Evolutionary conservation across 2,888 invertebrate species (phyloP).

Genomic region (Melinopterus prodromus): DNA sequence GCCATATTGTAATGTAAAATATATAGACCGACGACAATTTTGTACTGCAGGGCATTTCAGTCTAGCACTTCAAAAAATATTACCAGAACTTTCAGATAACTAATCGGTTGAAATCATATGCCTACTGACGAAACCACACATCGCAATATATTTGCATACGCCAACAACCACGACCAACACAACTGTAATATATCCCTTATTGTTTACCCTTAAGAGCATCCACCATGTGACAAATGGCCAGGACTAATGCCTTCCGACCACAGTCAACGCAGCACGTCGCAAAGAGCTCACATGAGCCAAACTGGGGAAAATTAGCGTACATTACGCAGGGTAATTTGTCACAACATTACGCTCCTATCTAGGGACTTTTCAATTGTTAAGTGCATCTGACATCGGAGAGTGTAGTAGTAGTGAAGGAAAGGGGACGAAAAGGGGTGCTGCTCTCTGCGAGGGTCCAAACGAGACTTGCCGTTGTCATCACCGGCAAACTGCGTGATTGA

Average conservation of each 20-base stretch:
- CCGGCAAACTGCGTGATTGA: constrained; percentile 17
- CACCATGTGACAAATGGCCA: not conserved
- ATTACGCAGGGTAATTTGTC: constrained; percentile 21
- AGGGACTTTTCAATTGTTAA: constrained; percentile 36
- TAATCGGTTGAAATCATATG: no score
- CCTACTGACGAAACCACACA: no score
- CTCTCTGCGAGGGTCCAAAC: not conserved
- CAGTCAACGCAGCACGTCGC: not conserved
- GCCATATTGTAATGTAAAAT: no score
- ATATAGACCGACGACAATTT: no score
- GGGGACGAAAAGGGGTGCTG: constrained; percentile 20
- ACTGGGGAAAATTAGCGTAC: constrained; percentile 18
- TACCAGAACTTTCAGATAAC: no score
- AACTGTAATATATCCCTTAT: not conserved
- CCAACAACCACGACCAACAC: no score
- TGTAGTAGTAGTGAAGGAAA: not conserved
- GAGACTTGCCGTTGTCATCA: constrained; percentile 16
- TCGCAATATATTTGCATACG: not conserved
- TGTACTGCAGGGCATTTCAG: no score
- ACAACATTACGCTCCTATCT: constrained; percentile 21
- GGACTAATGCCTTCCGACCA: not conserved
- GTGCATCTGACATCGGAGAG: constrained; percentile 37
- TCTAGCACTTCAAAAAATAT: no score
- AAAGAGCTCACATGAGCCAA: not conserved
- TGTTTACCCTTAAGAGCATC: not conserved